A percentile compares a stretch with the other conserved stretches of the same genome.
phyloP scores from a whole-genome alignment of 2,888 invertebrate species.

The Cylloceria caligata region DNA sequence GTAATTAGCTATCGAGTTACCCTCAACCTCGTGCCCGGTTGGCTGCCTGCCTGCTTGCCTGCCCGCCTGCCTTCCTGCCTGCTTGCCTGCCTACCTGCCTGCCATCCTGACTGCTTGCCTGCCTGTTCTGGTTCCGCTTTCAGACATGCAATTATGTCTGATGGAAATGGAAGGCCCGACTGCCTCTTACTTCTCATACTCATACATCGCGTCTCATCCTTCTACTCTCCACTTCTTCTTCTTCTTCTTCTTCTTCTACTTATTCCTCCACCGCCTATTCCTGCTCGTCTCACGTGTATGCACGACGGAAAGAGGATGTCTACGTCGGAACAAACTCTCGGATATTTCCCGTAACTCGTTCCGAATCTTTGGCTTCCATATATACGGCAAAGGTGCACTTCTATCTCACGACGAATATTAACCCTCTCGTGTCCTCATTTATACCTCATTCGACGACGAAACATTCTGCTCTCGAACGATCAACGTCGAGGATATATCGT shows the following conservation, averaged over 20 bases:
- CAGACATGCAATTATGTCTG: conserved; percentile 77
- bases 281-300: conserved; percentile 42
- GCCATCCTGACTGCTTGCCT: conserved; percentile 65
- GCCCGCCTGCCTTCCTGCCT: conserved; percentile 63
- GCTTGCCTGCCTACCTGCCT: conserved; percentile 66
- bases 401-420: conserved; percentile 48
- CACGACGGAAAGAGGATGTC: conserved; percentile 53
- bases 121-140: conserved; percentile 74
- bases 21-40: conserved; percentile 70
- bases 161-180: conserved; percentile 74
- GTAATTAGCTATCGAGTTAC: conserved; percentile 80
- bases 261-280: conserved; percentile 29
- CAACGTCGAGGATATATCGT: conserved; percentile 27
- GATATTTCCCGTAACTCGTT: conserved; percentile 64
- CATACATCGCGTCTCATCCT: conserved; percentile 18
- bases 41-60: conserved; percentile 67
- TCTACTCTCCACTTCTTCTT: conserved; percentile 53
- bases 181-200: conserved; percentile 56
- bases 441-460: not conserved
- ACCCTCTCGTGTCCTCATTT: conserved; percentile 10
- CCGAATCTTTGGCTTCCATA: conserved; percentile 14
- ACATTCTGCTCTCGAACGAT: conserved; percentile 1
- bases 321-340: conserved; percentile 62
- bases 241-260: conserved; percentile 43
- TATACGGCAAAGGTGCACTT: conserved; percentile 13